Evolutionary conservation across 1,140 invertebrate genomes (phyloP), one percentile per base, ranked within the genome.

Genomic region (Eumaeus atala): DNA sequence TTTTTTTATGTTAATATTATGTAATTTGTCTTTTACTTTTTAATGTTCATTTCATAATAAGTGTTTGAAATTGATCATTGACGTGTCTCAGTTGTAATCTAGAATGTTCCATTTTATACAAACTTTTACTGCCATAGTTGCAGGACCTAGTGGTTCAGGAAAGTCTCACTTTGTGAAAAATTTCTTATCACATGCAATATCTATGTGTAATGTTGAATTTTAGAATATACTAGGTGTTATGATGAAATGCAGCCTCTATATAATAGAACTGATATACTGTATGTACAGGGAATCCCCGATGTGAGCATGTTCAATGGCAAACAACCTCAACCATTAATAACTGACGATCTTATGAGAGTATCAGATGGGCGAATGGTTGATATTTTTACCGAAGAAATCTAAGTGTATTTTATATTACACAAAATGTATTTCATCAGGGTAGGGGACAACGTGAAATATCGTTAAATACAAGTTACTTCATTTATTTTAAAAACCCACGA

Each of bases 361-460:
- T 67, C 66, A 38, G 70, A 78, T 62, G 62, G 61, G 12, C 58
- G 62, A 1, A 53, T 84, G 50, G 70, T 73, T 3, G 75, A 86
- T 66, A 64, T 88, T n/a, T 85, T 84, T 61, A 82, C 80, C 8
- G 81, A 87, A 71, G 71, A 54, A 86, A 85, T 56, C 55, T 83
- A n/a, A 82, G 70, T 61, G 78, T 83, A 17, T 77, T 87, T 62
- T 83, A 72, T 52, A 79, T 82, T 48, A 77, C 80, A 21, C 79
- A 85, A 70, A 85, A 84, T 62, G 37, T 84, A 50, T 80, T 83
- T 66, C 70, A 84, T 64, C 74, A 83, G 66, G 77, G 74, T 10
- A 71, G 65, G 59, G 67, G 72, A 1, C 71, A 78, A 51, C 56
- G 76, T 42, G 74, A 81, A 51, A 82, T 84, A 21, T 77, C 69